These are phyloP conservation scores for Heterotilapia buettikoferi DNA, from an alignment of 2,113 vertebrate species.

Conservation along the genomic window DNA sequence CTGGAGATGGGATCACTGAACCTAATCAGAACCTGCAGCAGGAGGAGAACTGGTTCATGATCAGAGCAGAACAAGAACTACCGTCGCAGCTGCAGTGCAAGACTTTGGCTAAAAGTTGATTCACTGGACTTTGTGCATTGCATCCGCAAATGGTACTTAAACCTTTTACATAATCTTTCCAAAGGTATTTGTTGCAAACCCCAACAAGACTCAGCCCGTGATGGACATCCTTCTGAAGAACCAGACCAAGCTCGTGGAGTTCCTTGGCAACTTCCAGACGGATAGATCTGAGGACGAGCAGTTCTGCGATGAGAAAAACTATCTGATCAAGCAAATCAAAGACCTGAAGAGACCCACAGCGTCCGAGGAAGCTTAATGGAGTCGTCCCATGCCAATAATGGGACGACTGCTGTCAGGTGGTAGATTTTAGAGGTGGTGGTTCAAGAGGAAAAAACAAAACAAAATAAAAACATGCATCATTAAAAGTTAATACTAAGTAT, in stretches of 20 bases:
- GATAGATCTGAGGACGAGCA: conserved; percentile 93
- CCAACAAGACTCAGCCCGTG: conserved; percentile 94
- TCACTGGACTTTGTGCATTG: not conserved
- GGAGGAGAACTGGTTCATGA: not conserved
- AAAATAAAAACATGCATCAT: conserved; percentile 18
- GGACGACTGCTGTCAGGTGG: not conserved
- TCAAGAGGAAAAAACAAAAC: conserved; percentile 16
- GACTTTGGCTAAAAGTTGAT: not conserved
- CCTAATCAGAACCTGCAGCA: not conserved
- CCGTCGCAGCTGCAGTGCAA: not conserved
- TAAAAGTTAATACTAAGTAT: conserved; percentile 37
- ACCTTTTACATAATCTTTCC: not conserved
- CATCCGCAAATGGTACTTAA: not conserved
- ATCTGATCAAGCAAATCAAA: conserved; percentile 95
- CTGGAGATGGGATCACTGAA: not conserved
- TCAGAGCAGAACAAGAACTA: not conserved
- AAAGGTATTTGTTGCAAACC: conserved; percentile 97
- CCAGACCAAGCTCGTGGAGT: conserved; percentile 94
- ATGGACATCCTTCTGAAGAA: conserved; percentile 98
- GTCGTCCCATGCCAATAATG: not conserved
- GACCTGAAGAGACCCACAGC: conserved; percentile 84
- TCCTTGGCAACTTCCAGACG: conserved; percentile 94
- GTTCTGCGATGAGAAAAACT: conserved; percentile 97
- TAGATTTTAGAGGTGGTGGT: conserved; percentile 30
- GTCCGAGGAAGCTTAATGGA: conserved; percentile 61